These are phyloP conservation scores for Tringa solitaria DNA, from an alignment of 2,113 vertebrate species.

Conservation along the genomic window DNA sequence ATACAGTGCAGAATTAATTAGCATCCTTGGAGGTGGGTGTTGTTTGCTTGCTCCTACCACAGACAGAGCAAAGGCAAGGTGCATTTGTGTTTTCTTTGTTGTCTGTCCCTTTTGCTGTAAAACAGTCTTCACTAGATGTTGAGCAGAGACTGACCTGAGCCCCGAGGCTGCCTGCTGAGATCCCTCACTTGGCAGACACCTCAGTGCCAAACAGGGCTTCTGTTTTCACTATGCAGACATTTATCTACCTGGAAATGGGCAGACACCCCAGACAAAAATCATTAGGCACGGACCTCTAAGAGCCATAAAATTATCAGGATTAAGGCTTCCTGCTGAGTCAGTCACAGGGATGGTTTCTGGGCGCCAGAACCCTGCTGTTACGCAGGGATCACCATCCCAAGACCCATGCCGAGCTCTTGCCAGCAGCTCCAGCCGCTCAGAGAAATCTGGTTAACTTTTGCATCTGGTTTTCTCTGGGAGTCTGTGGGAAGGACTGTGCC, in stretches of 20 bases:
- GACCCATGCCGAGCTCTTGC: accelerated
- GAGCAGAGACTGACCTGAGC: background rate
- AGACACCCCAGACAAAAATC: slow-evolving; percentile 14
- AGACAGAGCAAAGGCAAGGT: background rate
- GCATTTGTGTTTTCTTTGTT: background rate
- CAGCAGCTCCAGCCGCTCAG: accelerated
- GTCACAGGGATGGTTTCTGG: background rate
- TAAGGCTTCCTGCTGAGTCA: slow-evolving; percentile 14
- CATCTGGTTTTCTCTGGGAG: background rate
- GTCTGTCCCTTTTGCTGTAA: background rate
- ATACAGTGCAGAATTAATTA: background rate
- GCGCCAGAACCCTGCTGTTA: background rate
- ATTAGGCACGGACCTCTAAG: background rate
- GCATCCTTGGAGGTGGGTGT: background rate
- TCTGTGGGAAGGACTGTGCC: background rate
- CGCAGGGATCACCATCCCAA: background rate
- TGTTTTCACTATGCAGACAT: background rate
- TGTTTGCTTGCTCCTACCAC: background rate
- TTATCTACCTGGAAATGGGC: slow-evolving; percentile 39
- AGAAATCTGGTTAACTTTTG: slow-evolving; percentile 12
- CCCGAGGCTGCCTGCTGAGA: background rate
- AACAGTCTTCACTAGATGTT: background rate
- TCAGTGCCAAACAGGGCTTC: background rate
- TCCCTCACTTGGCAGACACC: background rate
- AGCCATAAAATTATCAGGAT: slow-evolving; percentile 12